These are phyloP conservation scores for Spondyliosoma cantharus DNA, from an alignment of 2,797 vertebrate genomes.

Conservation along the genomic window DNA sequence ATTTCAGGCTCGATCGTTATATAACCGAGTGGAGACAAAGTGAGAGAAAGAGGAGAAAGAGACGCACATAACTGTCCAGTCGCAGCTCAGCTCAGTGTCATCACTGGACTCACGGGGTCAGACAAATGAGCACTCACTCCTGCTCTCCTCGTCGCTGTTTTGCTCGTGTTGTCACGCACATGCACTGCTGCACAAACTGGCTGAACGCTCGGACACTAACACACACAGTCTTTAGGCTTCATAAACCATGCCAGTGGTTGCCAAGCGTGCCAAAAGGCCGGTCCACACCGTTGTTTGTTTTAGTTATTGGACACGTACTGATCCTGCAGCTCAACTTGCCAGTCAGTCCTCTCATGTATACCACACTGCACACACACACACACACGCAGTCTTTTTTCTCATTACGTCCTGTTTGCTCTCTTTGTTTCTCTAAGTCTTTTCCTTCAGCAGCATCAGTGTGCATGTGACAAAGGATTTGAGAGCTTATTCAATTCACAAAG, in stretches of 20 bases:
- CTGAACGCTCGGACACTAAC: conserved; percentile 13
- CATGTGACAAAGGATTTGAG: conserved; percentile 69
- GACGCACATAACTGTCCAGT: conserved; percentile 21
- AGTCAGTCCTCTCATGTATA: conserved; percentile 19
- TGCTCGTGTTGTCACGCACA: conserved; percentile 51
- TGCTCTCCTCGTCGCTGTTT: conserved; percentile 36
- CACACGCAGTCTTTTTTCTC: conserved; percentile 23
- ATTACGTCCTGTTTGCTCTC: conserved; percentile 50
- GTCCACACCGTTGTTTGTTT: conserved; percentile 34
- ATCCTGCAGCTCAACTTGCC: conserved; percentile 30
- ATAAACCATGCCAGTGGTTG: conserved; percentile 34
- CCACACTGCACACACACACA: conserved; percentile 2
- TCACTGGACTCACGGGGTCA: conserved; percentile 43
- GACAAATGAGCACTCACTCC: conserved; percentile 44
- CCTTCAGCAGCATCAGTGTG: conserved; percentile 61
- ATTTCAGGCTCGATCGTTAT: conserved; percentile 21
- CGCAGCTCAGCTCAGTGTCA: conserved; percentile 34
- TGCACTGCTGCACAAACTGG: conserved; percentile 17
- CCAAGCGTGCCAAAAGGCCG: conserved; percentile 36
- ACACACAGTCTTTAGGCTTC: conserved; percentile 28
- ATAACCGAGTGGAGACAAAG: conserved; percentile 34
- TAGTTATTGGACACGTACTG: conserved; percentile 20
- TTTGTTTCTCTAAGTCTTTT: conserved; percentile 49
- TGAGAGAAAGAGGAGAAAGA: conserved; percentile 16
- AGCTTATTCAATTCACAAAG: conserved; percentile 54